These are phyloP conservation scores for Drosophila auraria DNA, from an alignment of 1,140 invertebrate species.

Conservation along the genomic window DNA sequence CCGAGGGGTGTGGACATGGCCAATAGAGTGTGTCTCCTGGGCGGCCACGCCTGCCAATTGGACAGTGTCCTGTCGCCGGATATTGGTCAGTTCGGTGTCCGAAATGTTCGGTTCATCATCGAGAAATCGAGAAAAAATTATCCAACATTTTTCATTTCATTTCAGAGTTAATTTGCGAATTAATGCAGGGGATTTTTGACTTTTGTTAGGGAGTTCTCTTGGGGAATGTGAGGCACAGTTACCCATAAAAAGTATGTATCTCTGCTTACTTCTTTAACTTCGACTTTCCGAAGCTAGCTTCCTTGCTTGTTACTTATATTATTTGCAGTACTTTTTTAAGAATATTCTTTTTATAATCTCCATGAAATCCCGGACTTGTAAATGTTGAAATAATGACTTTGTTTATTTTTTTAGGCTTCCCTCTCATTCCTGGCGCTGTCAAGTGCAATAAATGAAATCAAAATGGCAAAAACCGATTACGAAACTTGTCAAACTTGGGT, in stretches of 20 bases:
- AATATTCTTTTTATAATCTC: neutral
- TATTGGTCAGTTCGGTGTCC: slow-evolving; percentile 56
- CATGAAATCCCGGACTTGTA: rapidly evolving
- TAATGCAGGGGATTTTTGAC: neutral
- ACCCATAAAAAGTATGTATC: neutral
- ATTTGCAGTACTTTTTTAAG: no score
- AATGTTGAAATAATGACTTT: neutral
- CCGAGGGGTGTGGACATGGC: slow-evolving; percentile 19
- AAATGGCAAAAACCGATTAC: slow-evolving; percentile 76
- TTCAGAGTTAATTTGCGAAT: slow-evolving; percentile 17
- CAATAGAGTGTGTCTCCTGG: slow-evolving; percentile 58
- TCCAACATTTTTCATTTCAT: slow-evolving; percentile 10
- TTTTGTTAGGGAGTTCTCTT: no score
- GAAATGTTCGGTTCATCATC: slow-evolving; percentile 21
- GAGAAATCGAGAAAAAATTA: slow-evolving; percentile 7
- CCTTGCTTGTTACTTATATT: no score
- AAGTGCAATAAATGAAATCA: slow-evolving; percentile 74
- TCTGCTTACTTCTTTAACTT: no score
- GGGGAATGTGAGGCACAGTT: no score
- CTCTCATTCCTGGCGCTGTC: slow-evolving; percentile 10
- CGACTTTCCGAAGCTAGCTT: no score
- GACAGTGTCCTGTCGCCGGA: slow-evolving; percentile 52
- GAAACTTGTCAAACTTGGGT: slow-evolving; percentile 75
- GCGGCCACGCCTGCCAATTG: slow-evolving; percentile 58
- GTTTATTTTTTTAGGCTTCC: neutral